These are phyloP conservation scores for Conistra vaccinii DNA, from an alignment of 2,888 invertebrate genomes.

Conservation along the genomic window DNA sequence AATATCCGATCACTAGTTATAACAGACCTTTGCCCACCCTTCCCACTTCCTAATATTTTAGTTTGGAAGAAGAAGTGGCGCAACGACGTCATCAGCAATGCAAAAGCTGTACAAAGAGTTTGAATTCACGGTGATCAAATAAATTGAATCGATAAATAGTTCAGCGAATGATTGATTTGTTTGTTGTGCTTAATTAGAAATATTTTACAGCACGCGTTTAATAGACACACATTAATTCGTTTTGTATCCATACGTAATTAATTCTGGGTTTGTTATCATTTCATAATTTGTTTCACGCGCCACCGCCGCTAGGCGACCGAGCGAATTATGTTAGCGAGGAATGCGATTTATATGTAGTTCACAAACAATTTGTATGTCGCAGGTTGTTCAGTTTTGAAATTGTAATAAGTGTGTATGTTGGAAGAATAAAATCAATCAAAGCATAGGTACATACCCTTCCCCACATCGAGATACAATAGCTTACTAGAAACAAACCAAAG, in stretches of 20 bases:
- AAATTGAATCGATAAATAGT: not conserved
- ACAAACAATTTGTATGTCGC: not conserved
- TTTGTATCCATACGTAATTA: not conserved
- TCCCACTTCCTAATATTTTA: not conserved
- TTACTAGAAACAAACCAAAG: not conserved
- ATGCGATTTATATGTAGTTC: not conserved
- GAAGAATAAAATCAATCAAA: not conserved
- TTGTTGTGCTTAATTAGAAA: conserved; percentile 1
- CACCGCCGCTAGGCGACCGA: too few relatives aligned
- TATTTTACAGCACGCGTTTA: not conserved
- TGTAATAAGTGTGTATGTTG: not conserved
- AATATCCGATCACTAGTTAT: too few relatives aligned
- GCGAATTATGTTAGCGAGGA: not conserved
- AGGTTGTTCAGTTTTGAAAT: not conserved
- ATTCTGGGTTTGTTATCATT: conserved; percentile 2
- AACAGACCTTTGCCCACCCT: too few relatives aligned
- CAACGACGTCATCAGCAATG: not conserved
- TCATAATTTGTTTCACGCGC: not conserved
- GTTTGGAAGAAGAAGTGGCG: not conserved
- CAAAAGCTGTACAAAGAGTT: not conserved
- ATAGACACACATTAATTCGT: not conserved
- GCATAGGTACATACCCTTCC: too few relatives aligned
- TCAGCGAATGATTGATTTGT: not conserved
- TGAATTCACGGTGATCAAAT: not conserved
- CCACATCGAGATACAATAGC: not conserved